Base-by-base conservation (phyloP, 1,140 invertebrate genomes). In the Lutraria rhynchaena region DNA sequence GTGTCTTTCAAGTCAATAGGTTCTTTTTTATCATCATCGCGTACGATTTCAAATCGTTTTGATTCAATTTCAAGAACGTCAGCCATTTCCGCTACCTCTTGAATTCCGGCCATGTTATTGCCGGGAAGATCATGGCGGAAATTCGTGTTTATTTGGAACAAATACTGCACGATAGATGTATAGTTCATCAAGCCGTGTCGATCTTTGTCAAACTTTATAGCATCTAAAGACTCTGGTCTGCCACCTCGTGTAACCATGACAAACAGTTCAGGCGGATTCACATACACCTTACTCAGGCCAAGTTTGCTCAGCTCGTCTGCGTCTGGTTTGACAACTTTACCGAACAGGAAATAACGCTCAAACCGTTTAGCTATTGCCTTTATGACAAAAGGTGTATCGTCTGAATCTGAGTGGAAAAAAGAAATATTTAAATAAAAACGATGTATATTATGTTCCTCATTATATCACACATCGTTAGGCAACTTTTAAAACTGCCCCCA, bases 291-390 rank as follows among this genome's bases (percentile, higher is more conserved):
- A 27, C 77, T 60, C 5, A 87, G 24, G 49, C 89, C 89, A 11
- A 90, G 70, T 9, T 49, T 44, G 57, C 81, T 77, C 24, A 86
- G 77, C 37, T 89, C 88, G 24, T 84, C 81, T 0, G 81, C 5
- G 7, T 82, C 82, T 29, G 89, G 88, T n/a, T 77, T 58, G 3
- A 86, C 78, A 31, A 90, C 49, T 22, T 70, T 44, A 1, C 83
- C 87, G 76, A 89, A 87, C 22, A 84, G 82, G 58, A 87, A 90
- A 63, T 89, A 90, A 57, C 85, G 84, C 55, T 84, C 65, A 70
- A 88, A 88, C 27, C 87, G 70, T 9, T 81, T 35, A 13, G 84
- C 70, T 19, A 89, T 61, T n/a, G 85, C 87, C 81, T 85, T 87
- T 31, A 85, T 82, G 17, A 86, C 37, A 0, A 85, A 73, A 33